These are phyloP conservation scores for Neodiprion pinetum DNA, from an alignment of 1,140 invertebrate species.

Conservation along the genomic window DNA sequence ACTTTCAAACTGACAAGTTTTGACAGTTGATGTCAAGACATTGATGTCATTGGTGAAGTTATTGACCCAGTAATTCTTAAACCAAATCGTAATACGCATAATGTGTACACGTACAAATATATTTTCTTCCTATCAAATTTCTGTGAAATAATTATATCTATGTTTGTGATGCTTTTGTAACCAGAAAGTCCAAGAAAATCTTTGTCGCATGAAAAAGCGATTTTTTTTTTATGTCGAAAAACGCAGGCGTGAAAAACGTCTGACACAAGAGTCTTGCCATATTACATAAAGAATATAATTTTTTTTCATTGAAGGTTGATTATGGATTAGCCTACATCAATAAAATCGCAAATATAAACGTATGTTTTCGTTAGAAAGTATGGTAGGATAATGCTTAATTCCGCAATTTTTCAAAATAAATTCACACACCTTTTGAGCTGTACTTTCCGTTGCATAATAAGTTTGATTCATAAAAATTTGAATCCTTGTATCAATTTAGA, in stretches of 20 bases:
- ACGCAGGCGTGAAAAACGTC: conserved; percentile 35
- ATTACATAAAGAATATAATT: conserved; percentile 45
- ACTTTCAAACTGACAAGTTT: too few species aligned
- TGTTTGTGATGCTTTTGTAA: too few species aligned
- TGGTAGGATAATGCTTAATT: background rate
- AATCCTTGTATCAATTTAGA: background rate
- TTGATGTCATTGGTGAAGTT: too few species aligned
- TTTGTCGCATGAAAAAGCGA: conserved; percentile 27
- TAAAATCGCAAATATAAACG: background rate
- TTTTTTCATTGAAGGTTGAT: conserved; percentile 51
- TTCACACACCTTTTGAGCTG: background rate
- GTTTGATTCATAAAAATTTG: background rate
- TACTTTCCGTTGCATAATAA: background rate
- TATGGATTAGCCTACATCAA: background rate
- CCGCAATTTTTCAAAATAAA: background rate
- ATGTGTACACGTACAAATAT: too few species aligned
- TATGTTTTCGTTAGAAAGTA: background rate
- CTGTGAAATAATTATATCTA: too few species aligned
- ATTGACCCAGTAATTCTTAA: too few species aligned
- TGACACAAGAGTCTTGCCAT: conserved; percentile 46
- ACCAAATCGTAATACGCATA: too few species aligned
- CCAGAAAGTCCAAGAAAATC: too few species aligned
- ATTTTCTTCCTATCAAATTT: too few species aligned
- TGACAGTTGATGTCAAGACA: too few species aligned
- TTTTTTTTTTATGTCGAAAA: conserved; percentile 35